Evolutionary conservation across 2,888 invertebrate species (phyloP), one percentile per base, ranked within the genome.

Genomic region (Eustalomyia histrio): DNA sequence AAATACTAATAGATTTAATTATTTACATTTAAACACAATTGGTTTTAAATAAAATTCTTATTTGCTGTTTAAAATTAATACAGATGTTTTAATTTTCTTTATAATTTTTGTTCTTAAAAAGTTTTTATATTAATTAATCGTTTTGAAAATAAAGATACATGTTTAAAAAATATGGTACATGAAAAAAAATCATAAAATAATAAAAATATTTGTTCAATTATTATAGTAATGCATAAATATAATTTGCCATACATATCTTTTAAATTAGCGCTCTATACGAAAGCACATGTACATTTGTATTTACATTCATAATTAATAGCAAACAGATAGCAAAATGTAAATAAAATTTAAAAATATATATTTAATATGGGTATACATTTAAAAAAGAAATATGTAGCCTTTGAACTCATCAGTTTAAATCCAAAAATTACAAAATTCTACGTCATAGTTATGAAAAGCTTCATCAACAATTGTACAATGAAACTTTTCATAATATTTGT

Each of bases 231-330:
- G 10, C 33, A 43, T 21, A 24, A 58, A 43, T 29, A 64, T 24
- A 35, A 64, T 58, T 64, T 73, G 47, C 6, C 5, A 64, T 73
- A 24, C n/a, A 4, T 67, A 67, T 61, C 16, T 68, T 53, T 68
- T 33, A 53, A 17, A 33, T 60, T 18, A 10, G 16, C 35, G 43
- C 61, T 55, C 61, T 1, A 53, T 21, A n/a, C 9, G 17, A 9
- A 35, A 4, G 17, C 29, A 39, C 7, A 50, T 47, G 35, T 57
- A 55, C n/a, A n/a, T n/a, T n/a, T n/a, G n/a, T n/a, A n/a, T 52
- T 74, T 65, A 52, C 58, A 74, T 74, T 57, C 33, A 64, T 73
- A 57, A 73, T 74, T 50, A 74, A 65, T 58, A 14, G 35, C 73
- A 73, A 73, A 50, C 55, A 73, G 69, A 60, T 4, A 7, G 57